These are phyloP conservation scores for Sorex fumeus DNA, from an alignment of 2,113 vertebrate species.

Conservation along the genomic window DNA sequence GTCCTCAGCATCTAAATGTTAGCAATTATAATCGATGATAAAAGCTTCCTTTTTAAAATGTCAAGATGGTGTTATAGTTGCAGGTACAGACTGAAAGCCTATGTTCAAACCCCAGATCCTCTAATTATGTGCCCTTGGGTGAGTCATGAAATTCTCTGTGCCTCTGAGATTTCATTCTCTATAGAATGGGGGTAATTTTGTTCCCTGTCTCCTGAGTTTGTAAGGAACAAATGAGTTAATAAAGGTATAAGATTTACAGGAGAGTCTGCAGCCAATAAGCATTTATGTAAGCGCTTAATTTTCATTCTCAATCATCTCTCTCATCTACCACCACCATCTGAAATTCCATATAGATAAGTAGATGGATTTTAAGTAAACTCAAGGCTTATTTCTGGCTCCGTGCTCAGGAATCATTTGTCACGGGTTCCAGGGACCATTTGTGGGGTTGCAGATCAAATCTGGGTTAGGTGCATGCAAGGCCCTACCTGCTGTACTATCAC, in stretches of 20 bases:
- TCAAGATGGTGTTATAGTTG: neutral
- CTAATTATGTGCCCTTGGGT: neutral
- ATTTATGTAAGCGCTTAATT: neutral
- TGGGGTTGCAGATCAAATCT: too few species aligned
- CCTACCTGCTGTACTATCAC: too few species aligned
- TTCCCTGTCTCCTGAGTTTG: neutral
- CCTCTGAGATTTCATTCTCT: slow-evolving; percentile 18
- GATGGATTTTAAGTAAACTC: too few species aligned
- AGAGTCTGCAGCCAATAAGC: neutral
- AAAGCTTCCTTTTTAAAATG: slow-evolving; percentile 14
- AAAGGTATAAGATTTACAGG: neutral
- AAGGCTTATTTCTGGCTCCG: too few species aligned
- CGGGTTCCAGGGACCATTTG: too few species aligned
- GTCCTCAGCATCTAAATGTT: neutral
- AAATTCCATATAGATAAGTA: too few species aligned
- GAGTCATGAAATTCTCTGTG: neutral
- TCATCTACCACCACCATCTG: neutral
- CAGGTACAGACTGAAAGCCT: neutral
- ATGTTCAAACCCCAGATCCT: neutral
- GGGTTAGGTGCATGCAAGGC: too few species aligned
- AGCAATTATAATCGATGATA: slow-evolving; percentile 12
- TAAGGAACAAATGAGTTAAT: slow-evolving; percentile 7
- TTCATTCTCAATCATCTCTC: neutral
- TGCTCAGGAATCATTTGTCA: too few species aligned
- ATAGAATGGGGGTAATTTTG: neutral